Conservation (phyloP, 2,113 vertebrate genomes). For the Otis tarda region DNA sequence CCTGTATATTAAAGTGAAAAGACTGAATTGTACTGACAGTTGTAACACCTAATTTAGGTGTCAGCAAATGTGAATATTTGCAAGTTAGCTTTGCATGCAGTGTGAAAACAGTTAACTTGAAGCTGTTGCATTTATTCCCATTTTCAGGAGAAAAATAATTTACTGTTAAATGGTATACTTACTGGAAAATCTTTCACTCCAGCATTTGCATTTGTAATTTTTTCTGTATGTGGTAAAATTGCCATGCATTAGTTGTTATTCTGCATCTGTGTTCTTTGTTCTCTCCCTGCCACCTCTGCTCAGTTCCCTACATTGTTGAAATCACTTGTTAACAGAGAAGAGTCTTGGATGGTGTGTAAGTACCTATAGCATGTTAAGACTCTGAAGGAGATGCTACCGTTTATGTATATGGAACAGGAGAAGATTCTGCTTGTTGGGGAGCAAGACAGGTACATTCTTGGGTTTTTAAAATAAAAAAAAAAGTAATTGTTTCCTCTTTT, state of each 20-base stretch:
- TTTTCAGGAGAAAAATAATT: slow-evolving; percentile 17
- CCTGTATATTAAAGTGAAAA: neutral
- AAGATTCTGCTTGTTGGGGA: neutral
- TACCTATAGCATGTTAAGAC: neutral
- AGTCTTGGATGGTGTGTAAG: neutral
- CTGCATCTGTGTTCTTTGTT: slow-evolving; percentile 31
- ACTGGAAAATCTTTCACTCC: neutral
- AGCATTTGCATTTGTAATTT: neutral
- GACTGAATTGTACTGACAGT: neutral
- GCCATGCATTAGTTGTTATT: neutral
- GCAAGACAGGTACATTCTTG: neutral
- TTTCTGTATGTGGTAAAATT: slow-evolving; percentile 16
- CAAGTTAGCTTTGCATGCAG: neutral
- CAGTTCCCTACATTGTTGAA: neutral
- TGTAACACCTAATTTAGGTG: neutral
- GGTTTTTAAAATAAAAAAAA: too few species aligned
- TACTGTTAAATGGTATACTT: neutral
- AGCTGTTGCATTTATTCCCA: neutral
- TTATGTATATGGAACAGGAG: neutral
- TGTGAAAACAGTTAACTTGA: neutral
- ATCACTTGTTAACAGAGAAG: neutral
- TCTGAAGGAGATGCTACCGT: slow-evolving; percentile 1
- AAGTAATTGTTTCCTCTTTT: too few species aligned
- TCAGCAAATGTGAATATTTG: neutral
- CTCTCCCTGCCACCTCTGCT: neutral